Conservation (phyloP, 2,797 vertebrate species). For the Pipistrellus kuhlii region DNA sequence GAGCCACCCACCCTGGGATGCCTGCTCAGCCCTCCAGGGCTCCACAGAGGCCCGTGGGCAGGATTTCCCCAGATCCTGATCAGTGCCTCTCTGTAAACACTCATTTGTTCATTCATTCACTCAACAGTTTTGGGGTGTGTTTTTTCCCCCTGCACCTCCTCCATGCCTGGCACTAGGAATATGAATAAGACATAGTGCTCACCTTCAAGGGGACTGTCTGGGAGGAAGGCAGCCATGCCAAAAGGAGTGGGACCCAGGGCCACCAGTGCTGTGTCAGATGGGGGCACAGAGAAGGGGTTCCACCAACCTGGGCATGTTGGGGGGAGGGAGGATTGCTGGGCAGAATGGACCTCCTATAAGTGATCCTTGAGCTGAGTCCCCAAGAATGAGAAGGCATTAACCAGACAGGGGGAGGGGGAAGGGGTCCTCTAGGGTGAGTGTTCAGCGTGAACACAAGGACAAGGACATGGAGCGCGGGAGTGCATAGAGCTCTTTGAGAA, state of each 20-base stretch:
- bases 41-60: background rate
- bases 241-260: background rate
- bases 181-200: background rate
- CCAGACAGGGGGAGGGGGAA: background rate
- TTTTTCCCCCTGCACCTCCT: background rate
- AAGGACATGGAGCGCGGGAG: background rate
- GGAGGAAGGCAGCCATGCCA: background rate
- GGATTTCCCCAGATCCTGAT: background rate
- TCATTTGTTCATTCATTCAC: background rate
- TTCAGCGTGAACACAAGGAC: background rate
- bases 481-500: background rate
- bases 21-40: too few relatives aligned
- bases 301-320: background rate
- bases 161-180: background rate
- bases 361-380: background rate
- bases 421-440: background rate
- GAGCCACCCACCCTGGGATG: background rate
- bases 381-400: background rate
- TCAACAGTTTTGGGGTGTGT: background rate
- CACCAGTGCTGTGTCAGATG: background rate
- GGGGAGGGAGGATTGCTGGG: fast-evolving
- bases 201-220: background rate
- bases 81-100: background rate
- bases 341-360: background rate
- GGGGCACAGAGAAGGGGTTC: background rate